phyloP scores from a whole-genome alignment of 1,140 invertebrate species.

The Sitodiplosis mosellana region DNA sequence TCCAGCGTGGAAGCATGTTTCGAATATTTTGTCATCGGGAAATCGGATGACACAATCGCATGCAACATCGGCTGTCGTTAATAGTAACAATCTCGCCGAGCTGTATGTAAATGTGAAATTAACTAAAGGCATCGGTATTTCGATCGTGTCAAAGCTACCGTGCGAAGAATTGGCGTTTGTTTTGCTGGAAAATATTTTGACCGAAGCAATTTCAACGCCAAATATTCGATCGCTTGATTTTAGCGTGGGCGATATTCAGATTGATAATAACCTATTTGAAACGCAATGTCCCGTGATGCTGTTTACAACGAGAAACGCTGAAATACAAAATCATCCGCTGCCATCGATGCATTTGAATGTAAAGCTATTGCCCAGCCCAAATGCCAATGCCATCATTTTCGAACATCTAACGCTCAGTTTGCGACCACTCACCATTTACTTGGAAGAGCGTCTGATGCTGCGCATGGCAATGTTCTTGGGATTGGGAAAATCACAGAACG shows the following conservation, averaged over 20 bases:
- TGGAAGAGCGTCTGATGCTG: constrained; percentile 77
- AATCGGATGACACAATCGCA: background rate
- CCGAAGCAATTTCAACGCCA: constrained; percentile 40
- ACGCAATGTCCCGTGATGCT: constrained; percentile 66
- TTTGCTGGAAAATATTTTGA: constrained; percentile 48
- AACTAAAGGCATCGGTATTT: constrained; percentile 54
- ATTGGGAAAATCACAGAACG: constrained; percentile 27
- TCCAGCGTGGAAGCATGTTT: constrained; percentile 20
- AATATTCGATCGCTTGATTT: constrained; percentile 44
- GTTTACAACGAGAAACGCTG: constrained; percentile 38
- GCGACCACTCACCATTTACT: constrained; percentile 62
- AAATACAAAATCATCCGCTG: constrained; percentile 21
- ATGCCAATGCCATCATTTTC: constrained; percentile 57
- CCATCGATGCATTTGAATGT: constrained; percentile 44
- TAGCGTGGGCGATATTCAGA: constrained; percentile 64
- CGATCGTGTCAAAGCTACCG: constrained; percentile 56
- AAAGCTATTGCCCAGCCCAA: constrained; percentile 47
- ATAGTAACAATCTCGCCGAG: constrained; percentile 8
- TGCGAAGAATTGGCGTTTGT: constrained; percentile 78
- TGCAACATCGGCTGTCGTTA: background rate
- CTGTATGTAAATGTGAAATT: constrained; percentile 18
- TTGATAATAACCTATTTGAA: constrained; percentile 80
- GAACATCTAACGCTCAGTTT: constrained; percentile 65
- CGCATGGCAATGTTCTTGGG: constrained; percentile 54
- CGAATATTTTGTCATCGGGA: constrained; percentile 6